These are phyloP conservation scores for Pyrocoelia pectoralis DNA, from an alignment of 2,888 invertebrate species.

Conservation along the genomic window DNA sequence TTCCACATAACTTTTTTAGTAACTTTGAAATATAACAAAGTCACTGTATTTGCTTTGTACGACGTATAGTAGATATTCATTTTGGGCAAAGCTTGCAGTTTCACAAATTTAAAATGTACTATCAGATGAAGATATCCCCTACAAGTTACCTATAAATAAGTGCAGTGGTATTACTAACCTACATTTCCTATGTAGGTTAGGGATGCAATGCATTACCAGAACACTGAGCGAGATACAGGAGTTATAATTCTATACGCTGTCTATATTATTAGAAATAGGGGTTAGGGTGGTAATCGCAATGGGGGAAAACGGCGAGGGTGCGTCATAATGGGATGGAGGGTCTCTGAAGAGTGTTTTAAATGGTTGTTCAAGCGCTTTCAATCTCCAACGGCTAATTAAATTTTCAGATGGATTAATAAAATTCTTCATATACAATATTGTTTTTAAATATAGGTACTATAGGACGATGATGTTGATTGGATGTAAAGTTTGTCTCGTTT, in stretches of 20 bases:
- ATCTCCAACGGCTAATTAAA: conserved; percentile 25
- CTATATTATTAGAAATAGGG: conserved; percentile 29
- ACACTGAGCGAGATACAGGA: conserved; percentile 32
- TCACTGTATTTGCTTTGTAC: no score
- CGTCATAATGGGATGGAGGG: conserved; percentile 35
- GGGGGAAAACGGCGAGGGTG: conserved; percentile 34
- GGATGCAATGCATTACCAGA: conserved; percentile 31
- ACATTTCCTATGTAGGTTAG: conserved; percentile 38
- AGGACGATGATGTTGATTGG: no score
- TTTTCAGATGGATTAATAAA: conserved; percentile 19
- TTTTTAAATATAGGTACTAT: no score
- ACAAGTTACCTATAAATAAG: no score
- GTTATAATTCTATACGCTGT: conserved; percentile 26
- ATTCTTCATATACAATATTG: no score
- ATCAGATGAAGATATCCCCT: no score
- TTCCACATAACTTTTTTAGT: no score
- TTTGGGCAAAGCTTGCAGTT: no score
- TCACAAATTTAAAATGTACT: no score
- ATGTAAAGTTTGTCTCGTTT: no score
- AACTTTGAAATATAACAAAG: no score
- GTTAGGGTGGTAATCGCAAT: conserved; percentile 33
- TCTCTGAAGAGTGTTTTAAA: conserved; percentile 35
- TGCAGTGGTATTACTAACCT: conserved; percentile 28
- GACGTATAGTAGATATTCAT: no score
- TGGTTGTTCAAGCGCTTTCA: conserved; percentile 33